Evolutionary conservation across 64 coral and sea anemone species (phyloP), one percentile per base, ranked within the genome.

Genomic region (Pocillopora damicornis): DNA sequence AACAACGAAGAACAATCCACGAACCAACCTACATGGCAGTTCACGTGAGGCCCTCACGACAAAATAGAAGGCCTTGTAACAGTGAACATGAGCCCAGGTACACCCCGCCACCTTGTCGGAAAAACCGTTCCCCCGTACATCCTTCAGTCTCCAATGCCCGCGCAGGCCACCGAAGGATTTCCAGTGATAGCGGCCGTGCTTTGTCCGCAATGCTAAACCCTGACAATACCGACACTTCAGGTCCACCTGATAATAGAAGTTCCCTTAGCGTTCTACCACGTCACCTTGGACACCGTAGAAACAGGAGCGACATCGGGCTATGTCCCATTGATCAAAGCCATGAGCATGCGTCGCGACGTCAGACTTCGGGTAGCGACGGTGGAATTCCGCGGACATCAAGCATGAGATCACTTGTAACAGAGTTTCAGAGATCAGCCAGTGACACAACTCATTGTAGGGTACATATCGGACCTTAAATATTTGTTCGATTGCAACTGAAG

Each of bases 391-490:
- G 42, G 16, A 23, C 75, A 56, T 42, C 75, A 10, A 77, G 75
- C 18, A 37, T 77, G 45, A 37, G 75, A 57, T 77, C 75, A 22
- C 45, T 20, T 57, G 45, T 15, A 16, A 77, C 75, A 8, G 75
- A 77, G 42, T 20, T 8, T 77, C 42, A 37, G 37, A 77, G 75
- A 77, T 77, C 75, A 22, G 75, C 75, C 20, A 77, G 37, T 58
- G 75, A 77, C 35, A 57, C 75, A 58, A 77, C 75, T 11, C 75
- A 77, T 15, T 77, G 42, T 17, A 77, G 75, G 42, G 45, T 77
- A 56, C 42, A 77, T 77, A 77, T 77, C 15, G 75, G 75, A 11
- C 75, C 75, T 20, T 77, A 69, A 9, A 51, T 51, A 51, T 51
- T 51, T 51, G 42, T 51, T 51, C 3, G 42, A 51, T 51, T 2